These are phyloP conservation scores for Eumacrocentrus americanus DNA, from an alignment of 2,888 invertebrate species.

Conservation along the genomic window DNA sequence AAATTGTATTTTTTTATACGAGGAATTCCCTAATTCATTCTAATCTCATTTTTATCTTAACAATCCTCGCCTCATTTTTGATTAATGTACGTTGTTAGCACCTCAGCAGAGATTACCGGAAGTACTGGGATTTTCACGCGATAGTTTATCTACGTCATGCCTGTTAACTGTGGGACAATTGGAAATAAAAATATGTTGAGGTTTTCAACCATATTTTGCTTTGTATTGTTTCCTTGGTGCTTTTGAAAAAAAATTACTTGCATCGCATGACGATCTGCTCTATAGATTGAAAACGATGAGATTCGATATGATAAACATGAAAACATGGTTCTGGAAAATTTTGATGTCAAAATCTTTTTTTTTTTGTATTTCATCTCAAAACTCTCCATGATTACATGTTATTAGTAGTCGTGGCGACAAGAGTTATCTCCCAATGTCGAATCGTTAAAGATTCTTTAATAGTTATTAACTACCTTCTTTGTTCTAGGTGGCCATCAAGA, in stretches of 20 bases:
- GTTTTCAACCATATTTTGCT: conserved; percentile 3
- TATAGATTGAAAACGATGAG: too few species aligned
- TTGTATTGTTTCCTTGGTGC: conserved; percentile 4
- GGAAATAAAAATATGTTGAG: not conserved
- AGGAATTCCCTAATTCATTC: not conserved
- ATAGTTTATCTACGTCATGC: conserved; percentile 43
- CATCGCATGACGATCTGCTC: too few species aligned
- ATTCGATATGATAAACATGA: too few species aligned
- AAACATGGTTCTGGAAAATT: too few species aligned
- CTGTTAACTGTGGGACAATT: conserved; percentile 21
- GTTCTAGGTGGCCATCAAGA: conserved; percentile 93
- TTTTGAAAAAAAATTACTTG: too few species aligned
- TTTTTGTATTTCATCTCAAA: conserved; percentile 20
- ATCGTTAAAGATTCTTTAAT: conserved; percentile 3
- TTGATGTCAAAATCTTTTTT: conserved; percentile 21
- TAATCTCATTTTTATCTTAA: not conserved
- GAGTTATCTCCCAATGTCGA: not conserved
- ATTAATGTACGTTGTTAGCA: not conserved
- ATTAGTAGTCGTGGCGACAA: too few species aligned
- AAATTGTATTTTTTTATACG: conserved; percentile 3
- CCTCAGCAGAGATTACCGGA: conserved; percentile 37
- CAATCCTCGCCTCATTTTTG: not conserved
- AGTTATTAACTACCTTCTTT: conserved; percentile 24
- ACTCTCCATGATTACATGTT: not conserved
- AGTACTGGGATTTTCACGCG: conserved; percentile 42